Base-by-base conservation (phyloP, 2,888 invertebrate species). In the Spialia ferax region DNA sequence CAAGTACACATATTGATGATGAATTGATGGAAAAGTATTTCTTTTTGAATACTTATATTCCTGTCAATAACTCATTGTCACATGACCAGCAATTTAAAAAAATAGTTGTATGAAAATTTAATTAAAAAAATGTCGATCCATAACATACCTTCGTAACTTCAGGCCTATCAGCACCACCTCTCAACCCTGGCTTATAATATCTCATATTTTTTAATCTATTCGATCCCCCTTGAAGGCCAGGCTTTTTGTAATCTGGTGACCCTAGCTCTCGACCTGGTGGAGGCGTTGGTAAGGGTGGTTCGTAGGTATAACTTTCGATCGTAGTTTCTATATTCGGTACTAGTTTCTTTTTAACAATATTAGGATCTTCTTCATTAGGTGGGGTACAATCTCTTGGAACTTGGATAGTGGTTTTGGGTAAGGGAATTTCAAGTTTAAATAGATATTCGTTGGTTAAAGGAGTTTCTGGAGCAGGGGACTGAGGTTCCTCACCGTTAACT, bases 401-500 rank as follows among this genome's bases (percentile, higher is more conserved):
- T 0, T 82, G 82, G 7, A 81, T 79, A 0, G 74, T 72, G n/a
- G 80, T 83, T 78, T 86, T 89, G 0, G 90, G 90, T n/a, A 89
- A 69, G 10, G 86, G 85, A 0, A 86, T 81, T 56, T 80, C 73
- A 1, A 93, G 79, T 71, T 87, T 85, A 63, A 93, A 93, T 0
- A 93, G 73, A 63, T 93, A 93, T 79, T 92, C 92, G 52, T 93
- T 93, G 1, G 86, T 88, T 48, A 93, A 62, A 13, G 93, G 93
- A 1, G 92, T 91, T 0, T 89, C 87, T 1, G 91, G 91, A 0
- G 85, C 76, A 0, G 91, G 89, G 0, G 85, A 87, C 0, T 85
- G 85, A 5, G 85, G 86, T 2, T 77, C 69, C 2, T 77, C 69
- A 15, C 81, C 6, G 61, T 69, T 29, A 77, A 65, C 13, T 2